Evolutionary conservation across 2,888 invertebrate species (phyloP), one percentile per base, ranked within the genome.

Genomic region (Strigamia crassipes): DNA sequence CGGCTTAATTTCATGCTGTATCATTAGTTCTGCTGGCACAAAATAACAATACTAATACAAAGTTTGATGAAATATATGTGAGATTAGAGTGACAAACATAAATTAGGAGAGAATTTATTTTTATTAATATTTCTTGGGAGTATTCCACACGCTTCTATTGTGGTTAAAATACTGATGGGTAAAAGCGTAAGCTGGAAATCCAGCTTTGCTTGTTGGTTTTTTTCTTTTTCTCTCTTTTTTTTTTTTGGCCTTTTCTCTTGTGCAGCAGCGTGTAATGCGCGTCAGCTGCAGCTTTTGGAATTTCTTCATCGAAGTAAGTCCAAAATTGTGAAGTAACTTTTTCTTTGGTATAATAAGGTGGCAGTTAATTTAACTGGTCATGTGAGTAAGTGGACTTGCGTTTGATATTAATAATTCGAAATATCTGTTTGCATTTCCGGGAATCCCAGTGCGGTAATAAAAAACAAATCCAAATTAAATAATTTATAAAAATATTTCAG

Each of bases 271-370:
- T 66, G 66, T 66, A 66, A 66, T 66, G 66, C 15, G 66, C 66
- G 66, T 66, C 66, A 66, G 66, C 66, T 66, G 66, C 66, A 66
- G 66, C 66, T 66, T 66, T 66, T 66, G 66, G 66, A 66, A 66
- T 66, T 66, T 66, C 66, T 66, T 66, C 66, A 27, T 66, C 23
- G 66, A 66, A 66, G 61, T 61, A 61, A 23, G 66, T 66, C 66
- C 66, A 66, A 27, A 66, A 66, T 66, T 66, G 66, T 66, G 66
- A 66, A 66, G 27, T 66, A 66, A 66, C 66, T 51, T 27, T 66
- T 66, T 31, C 66, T 15, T 51, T 6, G 66, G 9, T 66, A 27
- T 66, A 66, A 66, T 51, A 66, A 66, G 27, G 27, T 66, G 13
- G 66, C 23, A 66, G 66, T 31, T 27, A 66, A 66, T 66, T 66